Evolutionary conservation across 2,113 vertebrate genomes (phyloP).

Genomic region (Microcebus murinus): DNA sequence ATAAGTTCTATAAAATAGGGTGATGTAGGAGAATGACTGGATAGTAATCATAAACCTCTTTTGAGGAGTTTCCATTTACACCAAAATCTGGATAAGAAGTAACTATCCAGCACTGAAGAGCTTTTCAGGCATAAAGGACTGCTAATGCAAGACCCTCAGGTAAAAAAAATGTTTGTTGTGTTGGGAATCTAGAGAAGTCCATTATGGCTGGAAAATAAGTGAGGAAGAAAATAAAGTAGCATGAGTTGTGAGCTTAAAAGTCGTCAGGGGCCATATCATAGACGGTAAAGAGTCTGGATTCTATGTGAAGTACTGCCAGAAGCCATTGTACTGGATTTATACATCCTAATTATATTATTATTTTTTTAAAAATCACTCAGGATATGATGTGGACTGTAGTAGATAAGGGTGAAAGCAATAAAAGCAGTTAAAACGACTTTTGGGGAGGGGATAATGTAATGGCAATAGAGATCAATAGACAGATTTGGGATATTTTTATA

Average conservation of each 20-base stretch:
- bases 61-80: background rate
- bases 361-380: background rate
- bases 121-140: background rate
- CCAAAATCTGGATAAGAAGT: background rate
- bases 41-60: background rate
- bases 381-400: background rate
- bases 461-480: background rate
- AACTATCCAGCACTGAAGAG: fast-evolving
- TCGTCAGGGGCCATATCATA: background rate
- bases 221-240: background rate
- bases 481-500: background rate
- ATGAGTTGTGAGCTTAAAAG: background rate
- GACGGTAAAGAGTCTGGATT: background rate
- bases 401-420: background rate
- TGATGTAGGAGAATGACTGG: background rate
- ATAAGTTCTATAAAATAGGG: background rate
- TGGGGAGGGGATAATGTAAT: background rate
- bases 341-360: background rate
- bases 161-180: background rate
- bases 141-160: background rate
- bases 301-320: background rate
- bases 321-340: background rate
- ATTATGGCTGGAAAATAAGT: background rate
- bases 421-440: background rate
- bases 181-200: background rate